Conservation (phyloP, 2,797 vertebrate species). For the Sarcoramphus papa region DNA sequence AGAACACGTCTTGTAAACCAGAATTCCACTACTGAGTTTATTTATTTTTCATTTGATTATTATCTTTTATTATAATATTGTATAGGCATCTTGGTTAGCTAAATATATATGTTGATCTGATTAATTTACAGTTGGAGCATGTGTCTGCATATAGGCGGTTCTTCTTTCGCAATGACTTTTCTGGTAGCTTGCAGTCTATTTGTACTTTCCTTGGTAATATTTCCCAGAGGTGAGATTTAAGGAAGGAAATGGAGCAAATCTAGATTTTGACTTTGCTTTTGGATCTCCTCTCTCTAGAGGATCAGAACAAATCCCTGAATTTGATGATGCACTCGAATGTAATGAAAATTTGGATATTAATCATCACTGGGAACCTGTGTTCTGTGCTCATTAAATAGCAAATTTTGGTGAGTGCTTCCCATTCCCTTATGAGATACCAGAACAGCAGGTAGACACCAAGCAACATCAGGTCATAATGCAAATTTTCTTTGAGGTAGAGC, state of each 20-base stretch:
- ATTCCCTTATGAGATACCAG: not conserved
- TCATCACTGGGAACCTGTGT: not conserved
- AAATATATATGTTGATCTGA: not conserved
- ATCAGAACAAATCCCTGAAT: conserved; percentile 1
- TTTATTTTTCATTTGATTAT: not conserved
- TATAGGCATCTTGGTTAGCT: not conserved
- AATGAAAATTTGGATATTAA: conserved; percentile 35
- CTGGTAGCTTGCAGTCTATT: not conserved
- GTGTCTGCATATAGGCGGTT: not conserved
- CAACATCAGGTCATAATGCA: not conserved
- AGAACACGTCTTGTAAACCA: not conserved
- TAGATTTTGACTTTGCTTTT: conserved; percentile 3
- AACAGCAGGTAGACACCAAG: not conserved
- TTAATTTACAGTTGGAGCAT: not conserved
- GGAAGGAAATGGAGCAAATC: conserved; percentile 3
- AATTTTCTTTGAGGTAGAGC: not conserved
- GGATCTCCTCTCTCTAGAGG: not conserved
- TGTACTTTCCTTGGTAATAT: not conserved
- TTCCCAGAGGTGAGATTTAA: conserved; percentile 1
- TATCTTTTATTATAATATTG: not conserved
- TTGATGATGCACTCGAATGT: not conserved
- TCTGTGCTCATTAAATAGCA: not conserved
- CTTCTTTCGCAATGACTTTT: not conserved
- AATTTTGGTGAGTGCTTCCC: not conserved
- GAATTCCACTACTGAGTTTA: not conserved